Evolutionary conservation across 2,113 vertebrate species (phyloP), one percentile per base, ranked within the genome.

Genomic region (Mionectes macconnelli): DNA sequence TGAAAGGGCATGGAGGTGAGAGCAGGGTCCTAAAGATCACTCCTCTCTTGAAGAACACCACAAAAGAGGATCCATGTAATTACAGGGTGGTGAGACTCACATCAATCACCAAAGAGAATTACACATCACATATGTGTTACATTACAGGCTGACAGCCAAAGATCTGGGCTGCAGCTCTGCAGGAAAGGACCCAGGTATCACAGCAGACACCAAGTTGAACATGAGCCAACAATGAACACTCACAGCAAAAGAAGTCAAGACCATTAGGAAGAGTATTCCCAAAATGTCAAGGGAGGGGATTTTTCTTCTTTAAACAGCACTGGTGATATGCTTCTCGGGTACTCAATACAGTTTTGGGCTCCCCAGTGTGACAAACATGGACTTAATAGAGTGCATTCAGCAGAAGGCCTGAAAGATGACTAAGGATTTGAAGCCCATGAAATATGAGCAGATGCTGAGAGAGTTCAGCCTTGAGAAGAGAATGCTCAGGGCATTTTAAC

Each of bases 301-400:
- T 67, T 30, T 53, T 80, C n/a, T 52, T 21, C 19, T 67, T 72
- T 35, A 63, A 25, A 52, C 8, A 91, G 57, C 53, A 68, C 13
- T 37, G 18, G 19, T 50, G 63, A 68, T 64, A 59, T 0, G 5
- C 6, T 77, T 90, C 50, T 60, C 14, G 28, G 39, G 31, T 44
- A 66, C 20, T n/a, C 17, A 28, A 59, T 4, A 53, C 6, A 52
- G 28, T 66, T 60, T 40, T 44, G 37, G 55, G 33, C 33, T 90
- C 7, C 14, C 3, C 50, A 47, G 12, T 33, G 18, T 5, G 40
- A 55, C 13, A 72, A 22, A 59, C 25, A 44, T 0, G 0, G 12
- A n/a, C 30, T n/a, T 55, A 44, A 0, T 49, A 10, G 7, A 55
- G 35, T 3, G 17, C 1, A 4, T 24, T 7, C 37, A 79, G 35